Evolutionary conservation across 2,113 vertebrate species (phyloP).

Genomic region (Helogale parvula): DNA sequence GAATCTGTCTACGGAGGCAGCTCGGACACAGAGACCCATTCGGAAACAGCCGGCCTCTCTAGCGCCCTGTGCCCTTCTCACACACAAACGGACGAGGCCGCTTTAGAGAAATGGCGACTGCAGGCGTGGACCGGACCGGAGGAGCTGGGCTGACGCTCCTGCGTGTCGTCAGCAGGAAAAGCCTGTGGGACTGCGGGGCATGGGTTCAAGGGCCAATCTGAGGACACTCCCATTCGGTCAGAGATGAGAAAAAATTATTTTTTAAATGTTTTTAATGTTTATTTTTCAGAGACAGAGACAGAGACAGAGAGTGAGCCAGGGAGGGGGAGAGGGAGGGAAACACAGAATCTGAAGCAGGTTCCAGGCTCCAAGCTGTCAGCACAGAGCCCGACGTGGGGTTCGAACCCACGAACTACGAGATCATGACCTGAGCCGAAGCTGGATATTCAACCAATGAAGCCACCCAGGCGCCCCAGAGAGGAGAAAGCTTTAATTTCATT

Average conservation of each 20-base stretch:
- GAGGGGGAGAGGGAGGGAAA: no score
- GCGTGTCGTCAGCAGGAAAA: background rate
- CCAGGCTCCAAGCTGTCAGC: no score
- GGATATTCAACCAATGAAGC: no score
- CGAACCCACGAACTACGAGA: no score
- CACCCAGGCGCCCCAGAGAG: background rate
- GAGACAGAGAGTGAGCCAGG: no score
- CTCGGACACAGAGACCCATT: background rate
- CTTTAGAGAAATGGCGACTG: background rate
- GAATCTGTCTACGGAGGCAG: background rate
- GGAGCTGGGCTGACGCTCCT: background rate
- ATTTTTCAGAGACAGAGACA: no score
- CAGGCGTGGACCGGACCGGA: background rate
- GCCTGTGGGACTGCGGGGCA: accelerated
- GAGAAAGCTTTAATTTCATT: background rate
- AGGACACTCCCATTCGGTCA: background rate
- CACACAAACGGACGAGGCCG: background rate
- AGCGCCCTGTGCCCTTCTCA: background rate
- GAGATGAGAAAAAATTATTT: background rate
- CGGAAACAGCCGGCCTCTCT: background rate
- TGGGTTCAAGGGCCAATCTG: background rate
- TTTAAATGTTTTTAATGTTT: no score
- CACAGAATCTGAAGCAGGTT: no score
- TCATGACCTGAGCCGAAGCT: no score
- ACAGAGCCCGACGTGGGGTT: no score